Evolutionary conservation across 1,140 invertebrate genomes (phyloP), one percentile per base, ranked within the genome.

Genomic region (Ridgeia piscesae): DNA sequence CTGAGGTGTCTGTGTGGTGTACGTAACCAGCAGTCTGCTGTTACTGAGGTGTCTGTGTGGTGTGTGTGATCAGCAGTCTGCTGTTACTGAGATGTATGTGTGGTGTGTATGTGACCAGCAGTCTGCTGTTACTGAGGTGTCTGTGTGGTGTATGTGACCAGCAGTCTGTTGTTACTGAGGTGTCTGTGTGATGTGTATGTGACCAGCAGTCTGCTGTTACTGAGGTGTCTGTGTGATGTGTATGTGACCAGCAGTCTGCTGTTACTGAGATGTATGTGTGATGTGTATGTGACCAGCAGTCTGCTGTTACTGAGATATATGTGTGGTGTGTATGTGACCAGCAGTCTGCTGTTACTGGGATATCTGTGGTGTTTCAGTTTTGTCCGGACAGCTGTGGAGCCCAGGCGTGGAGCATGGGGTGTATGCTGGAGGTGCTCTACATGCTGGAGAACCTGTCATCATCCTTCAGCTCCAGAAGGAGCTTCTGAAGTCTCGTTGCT

Each of bases 351-450:
- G 8, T 33, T 89, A 33, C n/a, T 17, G 34, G 17, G 34, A 6
- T 42, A 11, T 42, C 42, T 42, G 42, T 42, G 42, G 42, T 34
- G 34, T 92, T 92, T 93, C 94, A 96, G 95, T 97, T 96, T 94
- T 99, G 99, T 95, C 94, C 94, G 8, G 97, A 97, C 94, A 99
- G 98, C 93, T 99, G 99, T 96, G 97, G 97, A 93, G 98, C 98
- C 34, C 99, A 99, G 96, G 99, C 99, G 0, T 99, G 99, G 99
- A 99, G 98, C 96, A 97, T 98, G 94, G 98, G 97, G 14, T 97
- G 97, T 92, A 96, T 99, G 91, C 95, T 99, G 88, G 99, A 99
- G 96, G 95, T 93, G 31, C 89, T 93, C 31, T 89, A 92, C 88
- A 92, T 92, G 31, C 89, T 93, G 90, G 92, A 92, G n/a, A 8